Evolutionary conservation across 1,140 invertebrate genomes (phyloP).

Genomic region (Diuraphis noxia): DNA sequence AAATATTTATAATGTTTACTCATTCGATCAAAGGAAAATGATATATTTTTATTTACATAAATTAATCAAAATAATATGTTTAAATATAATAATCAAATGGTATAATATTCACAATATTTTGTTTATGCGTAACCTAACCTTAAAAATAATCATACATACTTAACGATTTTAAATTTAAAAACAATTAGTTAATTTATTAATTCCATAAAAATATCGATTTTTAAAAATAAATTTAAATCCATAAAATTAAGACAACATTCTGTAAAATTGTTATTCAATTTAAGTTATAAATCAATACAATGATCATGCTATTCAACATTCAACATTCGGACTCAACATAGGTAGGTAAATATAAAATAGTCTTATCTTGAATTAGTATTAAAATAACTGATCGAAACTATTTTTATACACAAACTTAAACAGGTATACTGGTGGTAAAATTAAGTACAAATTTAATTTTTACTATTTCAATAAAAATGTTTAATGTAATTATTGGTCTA

Average conservation of each 20-base stretch:
- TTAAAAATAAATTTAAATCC: background rate
- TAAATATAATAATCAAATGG: background rate
- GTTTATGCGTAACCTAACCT: background rate
- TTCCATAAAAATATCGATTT: background rate
- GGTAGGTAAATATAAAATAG: background rate
- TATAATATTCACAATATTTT: background rate
- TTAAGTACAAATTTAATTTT: background rate
- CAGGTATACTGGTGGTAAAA: background rate
- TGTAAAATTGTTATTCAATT: too few relatives aligned
- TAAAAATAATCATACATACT: background rate
- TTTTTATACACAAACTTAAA: background rate
- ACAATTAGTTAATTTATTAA: background rate
- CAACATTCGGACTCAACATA: background rate
- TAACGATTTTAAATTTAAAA: background rate
- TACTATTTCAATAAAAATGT: background rate
- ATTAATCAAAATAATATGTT: background rate
- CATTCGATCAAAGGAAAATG: background rate
- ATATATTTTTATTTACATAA: background rate
- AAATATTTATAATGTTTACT: background rate
- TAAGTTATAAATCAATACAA: background rate
- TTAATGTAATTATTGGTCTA: background rate
- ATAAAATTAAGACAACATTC: background rate
- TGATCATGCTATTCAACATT: background rate
- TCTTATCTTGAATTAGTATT: background rate
- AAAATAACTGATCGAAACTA: background rate